These are phyloP conservation scores for Ladona fulva DNA, from an alignment of 1,140 invertebrate species.

Conservation along the genomic window DNA sequence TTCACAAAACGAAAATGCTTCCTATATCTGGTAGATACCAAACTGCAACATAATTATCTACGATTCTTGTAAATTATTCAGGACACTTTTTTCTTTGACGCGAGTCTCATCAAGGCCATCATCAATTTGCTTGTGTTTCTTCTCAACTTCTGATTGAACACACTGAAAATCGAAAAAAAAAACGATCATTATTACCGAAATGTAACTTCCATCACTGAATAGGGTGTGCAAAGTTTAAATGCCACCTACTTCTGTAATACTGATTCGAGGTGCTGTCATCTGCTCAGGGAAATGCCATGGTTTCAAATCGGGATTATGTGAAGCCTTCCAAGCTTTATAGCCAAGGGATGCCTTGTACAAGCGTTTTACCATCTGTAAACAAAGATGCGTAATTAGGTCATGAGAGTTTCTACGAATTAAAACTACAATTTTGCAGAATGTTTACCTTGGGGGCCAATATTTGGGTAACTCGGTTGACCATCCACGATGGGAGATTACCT, in stretches of 20 bases:
- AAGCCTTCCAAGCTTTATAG: slow-evolving; percentile 70
- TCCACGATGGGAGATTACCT: slow-evolving; percentile 78
- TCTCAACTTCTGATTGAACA: background rate
- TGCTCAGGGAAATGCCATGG: slow-evolving; percentile 84
- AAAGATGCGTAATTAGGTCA: slow-evolving; percentile 16
- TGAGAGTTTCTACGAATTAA: slow-evolving; percentile 18
- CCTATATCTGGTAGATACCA: background rate
- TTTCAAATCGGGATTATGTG: slow-evolving; percentile 64
- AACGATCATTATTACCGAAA: background rate
- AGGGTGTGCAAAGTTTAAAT: background rate
- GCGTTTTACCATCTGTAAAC: slow-evolving; percentile 54
- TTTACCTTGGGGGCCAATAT: slow-evolving; percentile 68
- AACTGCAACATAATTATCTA: background rate
- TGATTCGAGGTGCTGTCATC: slow-evolving; percentile 57
- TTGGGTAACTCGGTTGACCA: slow-evolving; percentile 81
- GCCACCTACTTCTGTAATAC: slow-evolving; percentile 52
- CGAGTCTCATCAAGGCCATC: background rate
- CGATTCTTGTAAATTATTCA: background rate
- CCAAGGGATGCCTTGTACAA: slow-evolving; percentile 69
- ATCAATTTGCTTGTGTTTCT: background rate
- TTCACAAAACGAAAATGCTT: background rate
- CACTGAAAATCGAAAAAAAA: background rate
- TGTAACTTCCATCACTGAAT: background rate
- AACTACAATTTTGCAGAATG: slow-evolving; percentile 13
- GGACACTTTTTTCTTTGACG: background rate